phyloP scores from a whole-genome alignment of 2,113 vertebrate genomes.

The Dasyprocta punctata region DNA sequence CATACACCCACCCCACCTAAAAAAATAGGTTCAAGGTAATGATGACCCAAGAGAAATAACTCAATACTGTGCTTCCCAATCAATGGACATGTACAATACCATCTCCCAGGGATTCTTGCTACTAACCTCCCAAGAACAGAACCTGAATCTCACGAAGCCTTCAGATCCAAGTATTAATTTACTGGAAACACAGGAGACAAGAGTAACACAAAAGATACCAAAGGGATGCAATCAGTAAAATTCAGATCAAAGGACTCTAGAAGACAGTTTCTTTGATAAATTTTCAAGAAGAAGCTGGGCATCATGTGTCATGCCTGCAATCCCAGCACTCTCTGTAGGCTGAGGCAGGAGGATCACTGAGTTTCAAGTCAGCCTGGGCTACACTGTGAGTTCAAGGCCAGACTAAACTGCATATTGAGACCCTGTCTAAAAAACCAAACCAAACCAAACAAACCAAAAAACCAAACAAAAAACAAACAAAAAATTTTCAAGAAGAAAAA shows the following conservation, averaged over 20 bases:
- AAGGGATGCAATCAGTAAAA: background rate
- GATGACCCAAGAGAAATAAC: background rate
- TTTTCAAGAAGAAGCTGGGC: background rate
- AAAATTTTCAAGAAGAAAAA: background rate
- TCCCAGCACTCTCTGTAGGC: background rate
- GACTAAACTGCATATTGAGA: background rate
- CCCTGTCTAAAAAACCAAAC: background rate
- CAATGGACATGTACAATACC: background rate
- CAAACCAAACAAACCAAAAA: background rate
- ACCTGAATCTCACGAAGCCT: background rate
- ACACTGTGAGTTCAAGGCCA: background rate
- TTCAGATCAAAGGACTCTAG: background rate
- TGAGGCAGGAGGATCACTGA: background rate
- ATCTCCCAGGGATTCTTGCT: background rate
- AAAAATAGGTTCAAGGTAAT: background rate
- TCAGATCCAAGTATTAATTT: slow-evolving; percentile 3
- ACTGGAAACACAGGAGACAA: background rate
- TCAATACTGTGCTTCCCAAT: background rate
- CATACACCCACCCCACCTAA: background rate
- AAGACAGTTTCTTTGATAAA: background rate
- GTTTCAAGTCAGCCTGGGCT: background rate
- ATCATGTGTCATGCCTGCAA: background rate
- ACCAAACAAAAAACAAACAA: background rate
- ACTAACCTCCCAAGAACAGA: background rate
- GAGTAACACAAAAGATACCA: background rate